Base-by-base conservation (phyloP, 2,113 vertebrate genomes). In the Phycodurus eques region DNA sequence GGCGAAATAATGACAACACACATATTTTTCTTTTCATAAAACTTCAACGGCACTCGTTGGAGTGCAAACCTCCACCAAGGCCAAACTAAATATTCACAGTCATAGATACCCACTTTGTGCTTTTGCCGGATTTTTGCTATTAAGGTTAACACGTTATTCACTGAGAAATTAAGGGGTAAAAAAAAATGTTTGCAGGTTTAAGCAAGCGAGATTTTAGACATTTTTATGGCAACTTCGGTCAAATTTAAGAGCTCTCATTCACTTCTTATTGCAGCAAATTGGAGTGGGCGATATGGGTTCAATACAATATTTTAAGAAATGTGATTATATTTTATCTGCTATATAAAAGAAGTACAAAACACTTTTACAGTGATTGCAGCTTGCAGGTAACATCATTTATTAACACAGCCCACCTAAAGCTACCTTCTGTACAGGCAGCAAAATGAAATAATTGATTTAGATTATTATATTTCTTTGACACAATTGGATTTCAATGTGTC, bases 1-100 rank as follows among this genome's bases (percentile, higher is more conserved):
- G 82, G 76, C 80, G 77, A 80, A 66, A 61, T 61, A 19, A 61
- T 17, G 59, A 39, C 31, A 61, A 61, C 17, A 35, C 14, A 22
- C 17, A 3, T 9, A 17, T 5, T 35, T 35, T 35, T 17, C 2
- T 35, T 39, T 61, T 35, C 27, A 8, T 35, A 14, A 2, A 27
- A 59, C 31, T 61, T 35, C 14, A 17, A 64, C 11, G 19, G 19
- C 19, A 46, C 1, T 65, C 9, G 44, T 10, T 65, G 10, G 42
- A 42, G 42, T 5, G 42, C 63, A 22, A 10, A 65, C 63, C 5
- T 22, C 19, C 39, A 10, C 61, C 61, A 43, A 43, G 35, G 35
- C 61, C 42, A 14, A 47, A 66, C 11, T 8, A 35, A 61, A 61
- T 22, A 56, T 19, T 35, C 27, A 13, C 10, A 59, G 56, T 59